Base-by-base conservation (phyloP, 53 echinoderm and acorn worm genomes). In the Echinarachnius parma region DNA sequence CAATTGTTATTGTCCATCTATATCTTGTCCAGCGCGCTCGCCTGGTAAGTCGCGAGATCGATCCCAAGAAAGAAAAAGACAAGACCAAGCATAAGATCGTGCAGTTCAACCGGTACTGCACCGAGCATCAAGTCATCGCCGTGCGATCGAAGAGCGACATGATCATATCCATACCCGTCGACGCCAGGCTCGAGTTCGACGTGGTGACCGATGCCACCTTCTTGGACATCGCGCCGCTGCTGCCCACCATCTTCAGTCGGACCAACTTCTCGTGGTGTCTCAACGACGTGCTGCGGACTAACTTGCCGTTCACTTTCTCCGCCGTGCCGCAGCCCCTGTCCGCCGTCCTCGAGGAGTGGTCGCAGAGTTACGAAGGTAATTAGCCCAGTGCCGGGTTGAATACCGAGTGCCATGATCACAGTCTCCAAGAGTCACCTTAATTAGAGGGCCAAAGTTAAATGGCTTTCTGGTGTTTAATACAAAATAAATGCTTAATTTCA, bases 281-380 rank as follows among this genome's bases (percentile, higher is more conserved):
- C 36, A 56, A 9, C 2, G 74, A 72, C 27, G 25, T 72, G 18
- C 35, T 44, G 4, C 74, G 56, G 22, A 55, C 74, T 3, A 36
- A 42, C n/a, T 16, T 72, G 5, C 74, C 74, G 3, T 34, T 8
- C 3, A 4, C 55, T 4, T 29, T 72, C 16, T 20, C 23, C 18
- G 5, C 74, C 9, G 46, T 72, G n/a, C 74, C 74, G 1, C 55
- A 39, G 16, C 74, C 74, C n/a, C 15, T 56, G 9, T 34, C 34
- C 13, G 74, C 25, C 11, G 39, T 72, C 5, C 39, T 72, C 25
- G 28, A 56, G 4, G 37, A 4, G 14, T 72, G 74, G 74, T 55
- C 55, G 9, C 34, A 56, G 1, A 72, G 56, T 19, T 27, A 56
- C 28, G 74, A 72, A 72, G 74, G 74, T 72, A 68, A n/a, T n/a